Evolutionary conservation across 1,140 invertebrate species (phyloP), one percentile per base, ranked within the genome.

Genomic region (Heliothis virescens): DNA sequence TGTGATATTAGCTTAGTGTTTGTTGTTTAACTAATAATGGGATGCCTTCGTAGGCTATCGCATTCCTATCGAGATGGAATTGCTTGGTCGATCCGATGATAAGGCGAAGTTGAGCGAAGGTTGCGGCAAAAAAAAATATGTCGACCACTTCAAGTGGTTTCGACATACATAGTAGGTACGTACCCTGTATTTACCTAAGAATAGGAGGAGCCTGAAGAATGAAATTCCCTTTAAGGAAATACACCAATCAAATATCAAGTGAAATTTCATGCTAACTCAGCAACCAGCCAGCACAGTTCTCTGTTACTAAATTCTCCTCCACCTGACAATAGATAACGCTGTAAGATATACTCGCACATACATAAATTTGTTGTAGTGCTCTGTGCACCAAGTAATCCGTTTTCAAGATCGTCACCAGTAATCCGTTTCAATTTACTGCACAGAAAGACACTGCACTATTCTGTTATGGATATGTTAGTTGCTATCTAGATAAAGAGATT

Each of bases 1-100:
- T 52, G 59, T 57, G 47, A 72, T 83, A 80, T 80, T 80, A 80
- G 79, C 71, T 79, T 69, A 73, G 52, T 73, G 62, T 77, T 77
- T 77, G 60, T 65, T 52, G 74, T 53, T 75, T 65, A 53, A 77
- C 60, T 76, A 63, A 76, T 76, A 63, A 76, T 76, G 21, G 50
- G 72, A 60, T 59, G 53, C 26, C 50, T 57, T 55, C 7, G 52
- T 55, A 12, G 12, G 34, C 16, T 65, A 41, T 67, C 15, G 21
- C 41, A 16, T 53, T 52, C 48, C 18, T 69, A 2, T 62, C 26
- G 11, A 10, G 59, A 9, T 13, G 55, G 9, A 57, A 57, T 21
- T 18, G 16, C 7, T 57, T 18, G 55, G 7, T 57, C 13, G 26
- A 34, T 26, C 9, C 12, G 57, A 26, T 26, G 1, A 11, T 41